phyloP scores from a whole-genome alignment of 2,888 invertebrate species.

The Trichogramma dendrolimi region DNA sequence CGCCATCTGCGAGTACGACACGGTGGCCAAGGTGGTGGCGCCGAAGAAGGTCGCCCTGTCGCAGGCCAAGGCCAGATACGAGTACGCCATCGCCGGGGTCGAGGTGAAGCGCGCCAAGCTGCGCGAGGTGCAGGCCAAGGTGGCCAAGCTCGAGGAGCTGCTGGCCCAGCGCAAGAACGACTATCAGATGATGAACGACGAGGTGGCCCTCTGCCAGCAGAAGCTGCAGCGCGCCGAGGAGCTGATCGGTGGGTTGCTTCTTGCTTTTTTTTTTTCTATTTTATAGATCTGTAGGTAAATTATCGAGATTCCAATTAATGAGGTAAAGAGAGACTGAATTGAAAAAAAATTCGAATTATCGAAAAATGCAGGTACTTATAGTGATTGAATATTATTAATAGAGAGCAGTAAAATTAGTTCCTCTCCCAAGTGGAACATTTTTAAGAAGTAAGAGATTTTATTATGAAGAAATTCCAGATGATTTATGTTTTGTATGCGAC shows the following conservation, averaged over 20 bases:
- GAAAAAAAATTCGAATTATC: too few relatives aligned
- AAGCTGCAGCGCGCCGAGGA: conserved; percentile 87
- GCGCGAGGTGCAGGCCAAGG: conserved; percentile 63
- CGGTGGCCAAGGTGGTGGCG: conserved; percentile 85
- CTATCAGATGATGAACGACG: conserved; percentile 72
- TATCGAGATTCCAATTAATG: too few relatives aligned
- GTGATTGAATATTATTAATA: too few relatives aligned
- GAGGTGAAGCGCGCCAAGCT: conserved; percentile 75
- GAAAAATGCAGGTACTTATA: too few relatives aligned
- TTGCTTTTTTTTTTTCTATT: too few relatives aligned
- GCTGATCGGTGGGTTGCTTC: conserved; percentile 62
- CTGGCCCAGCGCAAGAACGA: conserved; percentile 65
- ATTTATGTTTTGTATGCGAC: too few relatives aligned
- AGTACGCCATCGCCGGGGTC: conserved; percentile 70
- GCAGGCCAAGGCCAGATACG: conserved; percentile 77
- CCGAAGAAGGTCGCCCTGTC: conserved; percentile 88
- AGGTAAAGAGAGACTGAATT: too few relatives aligned
- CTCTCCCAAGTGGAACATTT: too few relatives aligned
- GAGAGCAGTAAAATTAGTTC: too few relatives aligned
- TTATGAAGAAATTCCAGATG: too few relatives aligned
- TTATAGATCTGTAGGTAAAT: too few relatives aligned
- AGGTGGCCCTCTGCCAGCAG: conserved; percentile 81
- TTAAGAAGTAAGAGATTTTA: too few relatives aligned
- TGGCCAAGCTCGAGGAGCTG: conserved; percentile 68
- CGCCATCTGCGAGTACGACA: conserved; percentile 91